Evolutionary conservation across 2,113 vertebrate species (phyloP).

Genomic region (Danionella cerebrum): DNA sequence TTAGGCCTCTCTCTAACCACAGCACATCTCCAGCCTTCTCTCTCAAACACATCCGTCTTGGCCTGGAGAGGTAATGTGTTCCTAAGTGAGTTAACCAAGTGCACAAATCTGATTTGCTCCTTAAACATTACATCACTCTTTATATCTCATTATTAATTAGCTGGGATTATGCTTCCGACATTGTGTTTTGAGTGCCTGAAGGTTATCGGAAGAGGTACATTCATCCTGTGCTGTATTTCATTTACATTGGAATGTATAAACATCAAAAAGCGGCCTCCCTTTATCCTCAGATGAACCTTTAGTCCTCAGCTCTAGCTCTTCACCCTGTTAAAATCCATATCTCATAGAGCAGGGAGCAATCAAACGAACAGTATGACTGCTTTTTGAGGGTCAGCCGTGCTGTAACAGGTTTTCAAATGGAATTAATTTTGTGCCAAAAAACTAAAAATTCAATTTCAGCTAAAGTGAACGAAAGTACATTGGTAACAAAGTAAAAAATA

Average conservation of each 20-base stretch:
- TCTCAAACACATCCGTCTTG: slow-evolving; percentile 32
- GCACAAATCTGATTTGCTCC: slow-evolving; percentile 41
- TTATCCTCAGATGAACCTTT: background rate
- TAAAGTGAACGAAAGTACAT: too few relatives aligned
- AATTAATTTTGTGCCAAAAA: too few relatives aligned
- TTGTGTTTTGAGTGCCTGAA: slow-evolving; percentile 4
- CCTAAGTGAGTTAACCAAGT: slow-evolving; percentile 47
- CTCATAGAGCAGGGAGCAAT: background rate
- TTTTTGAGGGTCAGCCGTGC: too few relatives aligned
- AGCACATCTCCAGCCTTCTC: slow-evolving; percentile 36
- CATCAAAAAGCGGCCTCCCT: background rate
- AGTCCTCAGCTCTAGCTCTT: background rate
- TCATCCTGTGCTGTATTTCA: slow-evolving; percentile 7
- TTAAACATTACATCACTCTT: slow-evolving; percentile 53
- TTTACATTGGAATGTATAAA: slow-evolving; percentile 13
- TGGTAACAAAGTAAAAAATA: too few relatives aligned
- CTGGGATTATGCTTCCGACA: slow-evolving; percentile 17
- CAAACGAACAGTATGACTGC: background rate
- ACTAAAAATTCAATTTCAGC: too few relatives aligned
- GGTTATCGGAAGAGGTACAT: slow-evolving; percentile 33
- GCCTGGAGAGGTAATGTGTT: slow-evolving; percentile 49
- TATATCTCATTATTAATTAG: slow-evolving; percentile 49
- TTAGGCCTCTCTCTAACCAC: slow-evolving; percentile 49
- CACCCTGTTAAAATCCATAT: background rate
- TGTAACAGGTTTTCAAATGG: background rate